phyloP scores from a whole-genome alignment of 2,888 invertebrate genomes.

The Acrocera orbiculus region DNA sequence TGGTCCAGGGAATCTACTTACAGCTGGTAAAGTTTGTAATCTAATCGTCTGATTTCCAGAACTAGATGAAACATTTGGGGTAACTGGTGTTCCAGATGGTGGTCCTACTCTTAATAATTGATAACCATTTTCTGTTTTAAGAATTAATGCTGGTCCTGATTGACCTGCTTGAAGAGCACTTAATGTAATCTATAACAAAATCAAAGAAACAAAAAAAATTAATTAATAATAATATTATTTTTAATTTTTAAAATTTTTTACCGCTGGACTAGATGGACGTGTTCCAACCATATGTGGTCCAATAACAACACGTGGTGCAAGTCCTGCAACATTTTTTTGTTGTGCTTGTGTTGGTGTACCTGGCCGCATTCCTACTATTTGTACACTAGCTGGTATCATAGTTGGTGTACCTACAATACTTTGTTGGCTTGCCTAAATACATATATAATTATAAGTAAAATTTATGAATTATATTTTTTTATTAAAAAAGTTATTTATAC shows the following conservation, averaged over 20 bases:
- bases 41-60: constrained; percentile 56
- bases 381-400: constrained; percentile 57
- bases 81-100: constrained; percentile 42
- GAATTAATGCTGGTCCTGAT: constrained; percentile 69
- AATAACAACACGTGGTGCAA: constrained; percentile 68
- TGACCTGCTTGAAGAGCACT: constrained; percentile 77
- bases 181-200: constrained; percentile 55
- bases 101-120: constrained; percentile 81
- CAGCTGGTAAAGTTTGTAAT: constrained; percentile 72
- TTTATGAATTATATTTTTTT: neutral
- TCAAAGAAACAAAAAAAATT: constrained; percentile 6
- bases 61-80: constrained; percentile 27
- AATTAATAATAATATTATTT: neutral
- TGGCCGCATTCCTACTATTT: constrained; percentile 70
- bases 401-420: constrained; percentile 42
- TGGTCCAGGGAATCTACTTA: constrained; percentile 57
- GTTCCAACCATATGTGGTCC: constrained; percentile 64
- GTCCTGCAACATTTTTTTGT: constrained; percentile 59
- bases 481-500: neutral
- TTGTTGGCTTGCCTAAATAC: constrained; percentile 39
- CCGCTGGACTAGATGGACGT: constrained; percentile 60
- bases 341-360: constrained; percentile 48
- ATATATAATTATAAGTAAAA: constrained; percentile 2
- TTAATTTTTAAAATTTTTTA: constrained; percentile 14
- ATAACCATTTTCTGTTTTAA: constrained; percentile 94